A percentile compares a stretch with the other conserved stretches of the same genome.
Conservation (phyloP, 2,888 invertebrate genomes). For the Pachliopta kotzebuea region DNA sequence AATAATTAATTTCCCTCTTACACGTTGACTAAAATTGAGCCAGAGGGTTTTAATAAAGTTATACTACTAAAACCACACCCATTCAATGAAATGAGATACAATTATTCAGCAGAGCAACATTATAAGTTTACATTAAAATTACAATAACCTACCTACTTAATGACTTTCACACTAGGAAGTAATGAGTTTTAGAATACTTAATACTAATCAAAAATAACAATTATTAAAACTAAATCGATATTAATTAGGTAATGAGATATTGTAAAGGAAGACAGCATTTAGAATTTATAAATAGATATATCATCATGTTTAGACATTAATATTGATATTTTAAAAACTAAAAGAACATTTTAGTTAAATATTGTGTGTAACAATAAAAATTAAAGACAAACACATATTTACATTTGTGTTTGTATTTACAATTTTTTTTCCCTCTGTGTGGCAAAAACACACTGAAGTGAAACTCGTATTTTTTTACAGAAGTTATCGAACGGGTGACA, state of each 20-base stretch:
- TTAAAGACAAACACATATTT: too few species aligned
- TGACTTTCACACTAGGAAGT: constrained; percentile 15
- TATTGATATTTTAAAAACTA: background rate
- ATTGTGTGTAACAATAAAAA: too few species aligned
- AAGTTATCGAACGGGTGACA: too few species aligned
- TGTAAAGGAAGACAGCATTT: background rate
- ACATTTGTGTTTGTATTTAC: too few species aligned
- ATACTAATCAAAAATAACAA: constrained; percentile 20
- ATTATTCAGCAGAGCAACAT: background rate
- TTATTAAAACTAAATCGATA: background rate
- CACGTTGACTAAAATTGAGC: background rate
- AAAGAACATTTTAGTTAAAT: too few species aligned
- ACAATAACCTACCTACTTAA: constrained; percentile 1
- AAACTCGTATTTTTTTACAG: too few species aligned
- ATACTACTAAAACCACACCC: background rate
- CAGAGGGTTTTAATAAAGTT: background rate
- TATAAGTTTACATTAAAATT: background rate
- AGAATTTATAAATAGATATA: background rate
- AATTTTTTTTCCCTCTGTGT: too few species aligned
- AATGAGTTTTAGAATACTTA: constrained; percentile 18
- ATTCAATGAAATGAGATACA: background rate
- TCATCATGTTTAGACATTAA: background rate
- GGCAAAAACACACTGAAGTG: too few species aligned
- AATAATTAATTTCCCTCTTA: background rate
- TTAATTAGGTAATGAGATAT: background rate